Evolutionary conservation across 2,888 invertebrate species (phyloP).

Genomic region (Shargacucullia verbasci): DNA sequence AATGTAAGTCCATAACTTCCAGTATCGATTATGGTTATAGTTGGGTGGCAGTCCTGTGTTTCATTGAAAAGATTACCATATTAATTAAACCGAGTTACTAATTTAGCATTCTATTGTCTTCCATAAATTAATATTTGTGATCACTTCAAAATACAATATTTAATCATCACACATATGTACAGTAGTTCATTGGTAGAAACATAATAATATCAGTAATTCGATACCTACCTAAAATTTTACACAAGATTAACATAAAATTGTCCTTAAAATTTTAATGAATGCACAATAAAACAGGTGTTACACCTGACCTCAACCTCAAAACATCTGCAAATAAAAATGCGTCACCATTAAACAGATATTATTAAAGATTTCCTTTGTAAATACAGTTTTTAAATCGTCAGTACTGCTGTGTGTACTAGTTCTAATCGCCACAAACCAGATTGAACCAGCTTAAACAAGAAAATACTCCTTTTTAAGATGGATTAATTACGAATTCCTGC

Average conservation of each 20-base stretch:
- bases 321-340: conserved; percentile 22
- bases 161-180: too few relatives aligned
- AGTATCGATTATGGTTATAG: too few relatives aligned
- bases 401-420: conserved; percentile 12
- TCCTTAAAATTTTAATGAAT: conserved; percentile 9
- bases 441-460: conserved; percentile 52
- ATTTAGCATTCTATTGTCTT: too few relatives aligned
- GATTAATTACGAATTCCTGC: conserved; percentile 65
- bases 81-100: too few relatives aligned
- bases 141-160: too few relatives aligned
- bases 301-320: conserved; percentile 24
- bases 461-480: conserved; percentile 57
- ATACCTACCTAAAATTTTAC: conserved; percentile 10
- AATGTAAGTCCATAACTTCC: too few relatives aligned
- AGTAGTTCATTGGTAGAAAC: too few relatives aligned
- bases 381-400: conserved; percentile 16
- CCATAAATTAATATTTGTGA: too few relatives aligned
- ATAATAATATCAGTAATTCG: conserved; percentile 6
- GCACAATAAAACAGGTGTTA: conserved; percentile 26
- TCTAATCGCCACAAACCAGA: conserved; percentile 40
- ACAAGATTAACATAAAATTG: too few relatives aligned
- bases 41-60: too few relatives aligned
- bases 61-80: too few relatives aligned
- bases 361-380: conserved; percentile 4
- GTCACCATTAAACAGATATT: conserved; percentile 5